Percentiles rank a stretch among this genome's conserved stretches.
phyloP scores from a whole-genome alignment of 2,797 vertebrate species.

The Corythornis leucogaster region DNA sequence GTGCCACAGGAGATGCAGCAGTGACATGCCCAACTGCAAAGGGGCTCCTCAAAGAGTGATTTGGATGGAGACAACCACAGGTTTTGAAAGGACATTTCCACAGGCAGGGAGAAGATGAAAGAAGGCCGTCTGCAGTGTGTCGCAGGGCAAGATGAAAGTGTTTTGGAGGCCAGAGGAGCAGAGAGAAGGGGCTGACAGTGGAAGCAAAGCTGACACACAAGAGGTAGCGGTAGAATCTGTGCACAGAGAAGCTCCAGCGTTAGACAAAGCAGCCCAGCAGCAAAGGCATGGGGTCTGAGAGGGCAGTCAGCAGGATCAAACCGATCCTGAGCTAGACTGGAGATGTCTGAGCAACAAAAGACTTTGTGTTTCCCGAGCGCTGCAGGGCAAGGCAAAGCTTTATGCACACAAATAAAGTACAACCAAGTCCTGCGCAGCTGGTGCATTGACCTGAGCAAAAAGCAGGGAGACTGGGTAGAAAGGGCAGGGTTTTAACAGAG shows the following conservation, averaged over 20 bases:
- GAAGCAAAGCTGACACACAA: background rate
- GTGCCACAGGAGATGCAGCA: rapidly evolving
- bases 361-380: background rate
- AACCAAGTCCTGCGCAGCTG: background rate
- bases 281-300: rapidly evolving
- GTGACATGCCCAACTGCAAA: rapidly evolving
- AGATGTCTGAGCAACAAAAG: background rate
- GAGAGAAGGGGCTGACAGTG: background rate
- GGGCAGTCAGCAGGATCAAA: background rate
- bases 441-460: background rate
- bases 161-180: background rate
- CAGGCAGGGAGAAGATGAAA: background rate
- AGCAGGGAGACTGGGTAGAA: background rate
- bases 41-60: rapidly evolving
- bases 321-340: background rate
- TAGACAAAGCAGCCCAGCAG: rapidly evolving
- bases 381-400: background rate
- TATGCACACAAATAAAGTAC: background rate
- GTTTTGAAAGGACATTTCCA: background rate
- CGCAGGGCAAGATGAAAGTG: background rate
- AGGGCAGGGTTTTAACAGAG: background rate
- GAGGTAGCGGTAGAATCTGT: rapidly evolving
- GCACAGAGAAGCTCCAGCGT: rapidly evolving
- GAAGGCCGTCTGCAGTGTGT: rapidly evolving
- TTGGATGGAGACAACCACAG: rapidly evolving